Evolutionary conservation across 2,888 invertebrate species (phyloP).

Genomic region (Eupithecia dodoneata): DNA sequence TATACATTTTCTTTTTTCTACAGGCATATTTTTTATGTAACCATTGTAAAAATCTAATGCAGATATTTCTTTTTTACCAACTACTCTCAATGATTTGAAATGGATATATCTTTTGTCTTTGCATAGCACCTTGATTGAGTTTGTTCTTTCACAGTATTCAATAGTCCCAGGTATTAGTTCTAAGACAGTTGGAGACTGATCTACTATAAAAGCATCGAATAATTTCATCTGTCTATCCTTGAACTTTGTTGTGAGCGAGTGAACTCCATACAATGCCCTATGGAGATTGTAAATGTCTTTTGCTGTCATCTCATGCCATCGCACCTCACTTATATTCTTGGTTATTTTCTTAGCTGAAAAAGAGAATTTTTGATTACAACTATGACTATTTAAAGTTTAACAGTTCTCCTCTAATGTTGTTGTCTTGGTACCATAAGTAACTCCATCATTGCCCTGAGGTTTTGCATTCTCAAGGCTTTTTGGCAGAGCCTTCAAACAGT

Average conservation of each 20-base stretch:
- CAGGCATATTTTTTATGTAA: constrained; percentile 86
- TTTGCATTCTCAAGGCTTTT: constrained; percentile 81
- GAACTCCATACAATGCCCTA: constrained; percentile 87
- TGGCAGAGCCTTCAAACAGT: constrained; percentile 85
- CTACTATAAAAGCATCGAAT: constrained; percentile 78
- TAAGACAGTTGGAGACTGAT: constrained; percentile 49
- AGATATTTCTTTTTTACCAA: constrained; percentile 88
- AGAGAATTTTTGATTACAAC: constrained; percentile 10
- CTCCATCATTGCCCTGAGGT: constrained; percentile 85
- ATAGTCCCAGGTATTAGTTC: constrained; percentile 82
- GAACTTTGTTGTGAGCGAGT: constrained; percentile 86
- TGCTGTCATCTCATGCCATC: constrained; percentile 87
- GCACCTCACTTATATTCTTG: constrained; percentile 84
- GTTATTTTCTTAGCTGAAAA: constrained; percentile 90
- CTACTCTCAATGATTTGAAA: constrained; percentile 86
- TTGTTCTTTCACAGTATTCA: constrained; percentile 82
- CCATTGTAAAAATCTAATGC: constrained; percentile 95
- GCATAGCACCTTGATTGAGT: constrained; percentile 87
- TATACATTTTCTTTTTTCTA: constrained; percentile 62
- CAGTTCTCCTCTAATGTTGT: not conserved
- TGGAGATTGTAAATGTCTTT: constrained; percentile 87
- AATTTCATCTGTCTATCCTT: constrained; percentile 86
- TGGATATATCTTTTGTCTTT: constrained; percentile 86
- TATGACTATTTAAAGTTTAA: not conserved
- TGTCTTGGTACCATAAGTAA: constrained; percentile 87